These are phyloP conservation scores for Corythornis cristatus DNA, from an alignment of 2,113 vertebrate genomes.

Conservation along the genomic window DNA sequence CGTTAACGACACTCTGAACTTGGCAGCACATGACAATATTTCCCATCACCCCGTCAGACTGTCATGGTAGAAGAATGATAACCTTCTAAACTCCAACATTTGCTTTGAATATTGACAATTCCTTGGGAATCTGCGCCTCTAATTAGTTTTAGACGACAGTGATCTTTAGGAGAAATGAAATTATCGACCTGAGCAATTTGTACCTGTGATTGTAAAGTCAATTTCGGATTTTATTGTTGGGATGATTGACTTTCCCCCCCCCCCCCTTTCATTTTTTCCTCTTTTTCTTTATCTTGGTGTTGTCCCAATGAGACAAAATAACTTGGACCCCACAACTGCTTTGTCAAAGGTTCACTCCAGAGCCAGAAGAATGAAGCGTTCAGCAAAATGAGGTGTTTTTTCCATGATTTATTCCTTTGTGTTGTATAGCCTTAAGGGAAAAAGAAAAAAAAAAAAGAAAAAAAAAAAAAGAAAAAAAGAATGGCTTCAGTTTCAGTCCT, in stretches of 20 bases:
- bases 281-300: slow-evolving; percentile 59
- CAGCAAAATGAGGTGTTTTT: slow-evolving; percentile 76
- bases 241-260: slow-evolving; percentile 66
- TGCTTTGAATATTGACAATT: slow-evolving; percentile 87
- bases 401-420: slow-evolving; percentile 84
- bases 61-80: slow-evolving; percentile 81
- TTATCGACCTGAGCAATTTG: slow-evolving; percentile 83
- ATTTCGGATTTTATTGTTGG: slow-evolving; percentile 87
- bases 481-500: slow-evolving; percentile 83
- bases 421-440: slow-evolving; percentile 91
- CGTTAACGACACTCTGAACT: slow-evolving; percentile 73
- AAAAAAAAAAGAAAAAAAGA: slow-evolving; percentile 56
- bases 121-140: slow-evolving; percentile 84
- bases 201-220: slow-evolving; percentile 85
- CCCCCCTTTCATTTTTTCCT: not conserved
- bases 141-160: slow-evolving; percentile 85
- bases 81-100: slow-evolving; percentile 78
- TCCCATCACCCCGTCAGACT: slow-evolving; percentile 77
- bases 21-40: slow-evolving; percentile 73
- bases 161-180: slow-evolving; percentile 87
- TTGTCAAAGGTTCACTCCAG: slow-evolving; percentile 66
- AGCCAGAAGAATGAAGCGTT: slow-evolving; percentile 68
- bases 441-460: not conserved
- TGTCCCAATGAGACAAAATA: slow-evolving; percentile 65
- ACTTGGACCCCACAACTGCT: slow-evolving; percentile 66